Base-by-base conservation (phyloP, 2,888 invertebrate species). In the Metacarcinus magister region DNA sequence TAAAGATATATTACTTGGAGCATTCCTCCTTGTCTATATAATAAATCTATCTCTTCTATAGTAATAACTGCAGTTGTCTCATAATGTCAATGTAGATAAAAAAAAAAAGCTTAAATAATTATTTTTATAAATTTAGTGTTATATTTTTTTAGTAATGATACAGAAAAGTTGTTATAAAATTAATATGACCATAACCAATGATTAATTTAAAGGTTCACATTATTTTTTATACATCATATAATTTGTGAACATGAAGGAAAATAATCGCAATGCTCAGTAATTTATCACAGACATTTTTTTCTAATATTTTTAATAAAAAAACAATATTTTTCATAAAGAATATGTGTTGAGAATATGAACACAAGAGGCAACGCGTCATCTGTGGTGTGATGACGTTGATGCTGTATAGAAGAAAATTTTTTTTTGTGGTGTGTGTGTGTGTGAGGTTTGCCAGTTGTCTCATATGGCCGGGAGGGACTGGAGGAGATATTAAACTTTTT, bases 401-500 rank as follows among this genome's bases (percentile, higher is more conserved):
- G 87, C 32, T 82, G 39, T 39, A 10, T 87, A 87, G 3, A 19
- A 19, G 82, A 32, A 39, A 39, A 19, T 19, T 39, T 39, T 2
- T 75, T 75, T 75, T 75, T 75, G 28, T n/a, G 28, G 5, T 8
- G 87, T 87, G 19, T 10, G 87, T 39, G 87, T 39, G 87, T 87
- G 87, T 16, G 39, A 87, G 16, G 32, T 39, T n/a, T 39, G 28
- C 87, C 87, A 87, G 87, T 87, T 87, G 87, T 87, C 87, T 87
- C 87, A 87, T 87, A 87, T 39, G 87, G 87, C 2, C 87, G 10
- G 87, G 19, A 39, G 87, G 87, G 87, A 75, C 87, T 87, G 87
- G 87, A 87, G 16, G 87, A 87, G 87, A 87, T 87, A 87, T 87
- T 87, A 87, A 87, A 39, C 8, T 87, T 75, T 87, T 87, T 87